Conservation (phyloP, 2,888 invertebrate species). For the Polydrusus tereticollis region DNA sequence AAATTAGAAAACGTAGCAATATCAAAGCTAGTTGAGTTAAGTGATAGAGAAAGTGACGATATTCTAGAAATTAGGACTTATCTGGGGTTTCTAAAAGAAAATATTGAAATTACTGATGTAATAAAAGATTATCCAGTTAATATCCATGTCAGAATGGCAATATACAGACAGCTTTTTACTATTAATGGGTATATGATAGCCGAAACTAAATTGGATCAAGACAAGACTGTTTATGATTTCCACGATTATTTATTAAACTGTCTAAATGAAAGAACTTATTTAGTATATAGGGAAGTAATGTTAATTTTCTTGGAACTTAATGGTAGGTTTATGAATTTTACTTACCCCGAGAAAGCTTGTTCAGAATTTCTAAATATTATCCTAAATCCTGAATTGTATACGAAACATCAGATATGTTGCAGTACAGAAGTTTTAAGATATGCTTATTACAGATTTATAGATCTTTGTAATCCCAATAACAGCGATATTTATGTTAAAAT, state of each 20-base stretch:
- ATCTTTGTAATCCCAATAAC: not conserved
- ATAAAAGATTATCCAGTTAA: not conserved
- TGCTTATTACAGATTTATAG: not conserved
- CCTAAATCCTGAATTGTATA: not conserved
- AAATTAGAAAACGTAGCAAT: not conserved
- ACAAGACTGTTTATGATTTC: not conserved
- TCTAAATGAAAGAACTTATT: not conserved
- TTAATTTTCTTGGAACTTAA: not conserved
- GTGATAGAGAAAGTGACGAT: not conserved
- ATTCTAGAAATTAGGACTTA: not conserved
- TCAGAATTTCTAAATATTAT: constrained; percentile 9
- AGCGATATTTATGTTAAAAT: not conserved
- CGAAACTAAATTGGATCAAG: not conserved
- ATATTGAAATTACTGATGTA: not conserved
- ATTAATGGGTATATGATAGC: not conserved
- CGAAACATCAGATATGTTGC: constrained; percentile 19
- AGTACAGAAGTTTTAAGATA: not conserved
- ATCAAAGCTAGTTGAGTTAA: constrained; percentile 4
- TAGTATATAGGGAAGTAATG: not conserved
- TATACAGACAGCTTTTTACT: not conserved
- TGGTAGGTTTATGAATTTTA: not conserved
- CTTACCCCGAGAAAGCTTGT: constrained; percentile 1
- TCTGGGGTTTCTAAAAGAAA: not conserved
- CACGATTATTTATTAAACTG: constrained; percentile 8
- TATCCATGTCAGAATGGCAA: constrained; percentile 4